Base-by-base conservation (phyloP, 2,888 invertebrate species). In the Anorthoa munda region DNA sequence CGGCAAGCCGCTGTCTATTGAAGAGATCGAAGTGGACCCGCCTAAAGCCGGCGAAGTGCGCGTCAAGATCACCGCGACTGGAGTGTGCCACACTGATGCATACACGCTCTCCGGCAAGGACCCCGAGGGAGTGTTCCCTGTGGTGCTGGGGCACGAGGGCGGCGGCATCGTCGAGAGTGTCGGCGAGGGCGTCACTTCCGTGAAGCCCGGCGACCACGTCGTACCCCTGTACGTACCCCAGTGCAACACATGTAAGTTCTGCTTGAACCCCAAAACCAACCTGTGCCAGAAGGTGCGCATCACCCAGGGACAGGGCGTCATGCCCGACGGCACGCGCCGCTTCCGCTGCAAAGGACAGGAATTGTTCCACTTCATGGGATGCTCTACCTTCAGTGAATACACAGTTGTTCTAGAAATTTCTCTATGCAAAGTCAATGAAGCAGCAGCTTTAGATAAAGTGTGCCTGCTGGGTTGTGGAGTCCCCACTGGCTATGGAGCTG, bases 101-200 rank as follows among this genome's bases (percentile, higher is more conserved):
- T 99, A 98, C 91, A 99, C 99, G 0, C 94, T 99, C 48, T 97
- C 97, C 80, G 99, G 99, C 2, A 97, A 97, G 79, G 99, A 99
- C 93, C 98, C 99, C 0, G 99, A 99, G 94, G 99, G 99, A 9
- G 95, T 98, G 18, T 99, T 99, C 89, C 99, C 99, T 0, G 98
- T 98, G 5, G 96, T 99, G 84, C 96, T 99, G 64, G 99, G 99
- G 0, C 99, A 99, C 90, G 99, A 99, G 95, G 99, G 99, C 51
- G 98, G 98, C 72, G 99, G 99, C 53, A 97, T 99, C 87, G 99
- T 99, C n/a, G 99, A 99, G 94, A 99, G 99, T 93, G 97, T 99
- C 65, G 99, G 99, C 0, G 98, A 98, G 89, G 99, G 98, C 23
- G 99, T 99, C 0, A 98, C 98, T 0, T 97, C 97, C 66, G 98